phyloP scores from a whole-genome alignment of 2,113 vertebrate species.

The Poecilia latipinna region DNA sequence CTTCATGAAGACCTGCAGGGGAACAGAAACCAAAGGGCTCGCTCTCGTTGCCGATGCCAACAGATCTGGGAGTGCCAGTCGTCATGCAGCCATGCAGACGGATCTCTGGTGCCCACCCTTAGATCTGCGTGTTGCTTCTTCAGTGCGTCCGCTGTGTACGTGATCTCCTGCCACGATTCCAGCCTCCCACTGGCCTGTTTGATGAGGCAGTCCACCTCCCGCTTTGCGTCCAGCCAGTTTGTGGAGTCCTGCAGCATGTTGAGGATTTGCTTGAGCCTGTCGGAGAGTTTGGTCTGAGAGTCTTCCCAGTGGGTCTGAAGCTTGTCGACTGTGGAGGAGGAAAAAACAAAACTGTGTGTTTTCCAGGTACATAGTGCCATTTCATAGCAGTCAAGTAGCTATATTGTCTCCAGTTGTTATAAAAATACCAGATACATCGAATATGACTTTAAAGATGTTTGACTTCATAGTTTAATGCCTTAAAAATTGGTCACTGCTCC shows the following conservation, averaged over 20 bases:
- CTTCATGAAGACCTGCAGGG: constrained; percentile 86
- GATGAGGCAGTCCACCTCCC: constrained; percentile 84
- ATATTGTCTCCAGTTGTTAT: too few species aligned
- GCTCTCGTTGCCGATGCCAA: neutral
- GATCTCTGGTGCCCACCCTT: constrained; percentile 79
- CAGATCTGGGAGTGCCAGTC: neutral
- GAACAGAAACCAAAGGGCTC: neutral
- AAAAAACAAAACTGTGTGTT: too few species aligned
- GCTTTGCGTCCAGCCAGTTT: constrained; percentile 90
- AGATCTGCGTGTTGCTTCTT: constrained; percentile 89
- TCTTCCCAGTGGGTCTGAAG: constrained; percentile 97
- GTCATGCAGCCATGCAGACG: neutral
- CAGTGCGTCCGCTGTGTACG: constrained; percentile 84
- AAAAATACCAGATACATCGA: too few species aligned
- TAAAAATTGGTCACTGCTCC: too few species aligned
- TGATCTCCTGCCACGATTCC: constrained; percentile 88
- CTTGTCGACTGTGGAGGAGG: constrained; percentile 85
- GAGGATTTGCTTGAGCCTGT: constrained; percentile 87
- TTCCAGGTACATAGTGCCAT: too few species aligned
- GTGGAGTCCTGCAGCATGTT: constrained; percentile 96
- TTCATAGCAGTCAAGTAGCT: too few species aligned
- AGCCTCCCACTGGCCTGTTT: constrained; percentile 84
- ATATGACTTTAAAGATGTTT: too few species aligned
- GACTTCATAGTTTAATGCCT: too few species aligned
- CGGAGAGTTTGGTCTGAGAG: constrained; percentile 88